A percentile compares a stretch with the other conserved stretches of the same genome.
Conservation (phyloP, 2,888 invertebrate genomes). For the Exephanes ischioxanthus region DNA sequence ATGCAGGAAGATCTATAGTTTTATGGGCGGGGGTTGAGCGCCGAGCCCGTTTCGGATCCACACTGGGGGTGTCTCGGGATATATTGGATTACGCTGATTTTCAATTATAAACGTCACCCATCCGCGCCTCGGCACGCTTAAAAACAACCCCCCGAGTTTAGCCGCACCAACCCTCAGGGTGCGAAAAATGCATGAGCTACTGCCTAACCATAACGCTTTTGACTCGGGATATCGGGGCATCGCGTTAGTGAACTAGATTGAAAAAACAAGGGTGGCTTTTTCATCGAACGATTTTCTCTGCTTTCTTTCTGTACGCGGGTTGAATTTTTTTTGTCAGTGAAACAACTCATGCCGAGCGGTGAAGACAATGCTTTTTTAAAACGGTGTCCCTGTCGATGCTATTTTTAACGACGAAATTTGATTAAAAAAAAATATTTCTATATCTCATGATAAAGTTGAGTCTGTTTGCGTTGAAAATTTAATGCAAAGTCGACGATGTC, state of each 20-base stretch:
- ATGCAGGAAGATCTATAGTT: conserved; percentile 65
- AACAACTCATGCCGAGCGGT: background rate
- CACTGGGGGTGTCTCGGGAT: conserved; percentile 51
- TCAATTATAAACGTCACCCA: conserved; percentile 75
- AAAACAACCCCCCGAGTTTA: conserved; percentile 39
- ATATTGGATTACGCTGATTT: conserved; percentile 79
- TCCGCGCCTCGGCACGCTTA: conserved; percentile 29
- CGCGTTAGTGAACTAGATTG: conserved; percentile 50
- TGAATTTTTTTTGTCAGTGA: conserved; percentile 15
- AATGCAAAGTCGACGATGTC: background rate
- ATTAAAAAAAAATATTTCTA: background rate
- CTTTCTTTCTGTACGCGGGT: conserved; percentile 31
- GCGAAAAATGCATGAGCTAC: conserved; percentile 63
- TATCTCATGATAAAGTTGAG: background rate
- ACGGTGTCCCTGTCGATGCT: background rate
- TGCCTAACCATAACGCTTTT: conserved; percentile 54
- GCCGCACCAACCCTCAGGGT: conserved; percentile 39
- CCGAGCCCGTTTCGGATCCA: conserved; percentile 43
- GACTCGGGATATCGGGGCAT: conserved; percentile 34
- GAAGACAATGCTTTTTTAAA: conserved; percentile 26
- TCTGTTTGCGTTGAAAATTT: background rate
- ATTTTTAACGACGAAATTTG: conserved; percentile 15
- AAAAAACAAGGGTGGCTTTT: conserved; percentile 67
- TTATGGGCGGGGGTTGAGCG: conserved; percentile 51
- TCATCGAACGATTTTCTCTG: conserved; percentile 20